Conservation (phyloP, 2,797 vertebrate genomes). For the Dryobates pubescens region DNA sequence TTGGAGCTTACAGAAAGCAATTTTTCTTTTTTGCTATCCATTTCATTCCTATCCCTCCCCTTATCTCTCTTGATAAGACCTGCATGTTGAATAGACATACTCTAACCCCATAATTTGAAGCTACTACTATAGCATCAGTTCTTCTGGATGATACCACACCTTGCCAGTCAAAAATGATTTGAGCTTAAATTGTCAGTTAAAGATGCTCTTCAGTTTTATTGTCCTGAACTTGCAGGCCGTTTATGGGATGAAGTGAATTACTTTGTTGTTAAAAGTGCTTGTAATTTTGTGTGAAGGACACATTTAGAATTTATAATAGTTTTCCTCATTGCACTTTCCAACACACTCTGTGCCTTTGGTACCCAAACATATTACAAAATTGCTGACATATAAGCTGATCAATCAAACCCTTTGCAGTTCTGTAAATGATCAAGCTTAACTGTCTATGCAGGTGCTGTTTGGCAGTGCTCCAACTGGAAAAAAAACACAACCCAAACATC, state of each 20-base stretch:
- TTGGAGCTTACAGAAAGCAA: neutral
- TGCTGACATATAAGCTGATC: slow-evolving; percentile 50
- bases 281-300: slow-evolving; percentile 49
- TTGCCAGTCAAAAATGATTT: slow-evolving; percentile 46
- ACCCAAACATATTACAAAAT: slow-evolving; percentile 34
- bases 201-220: slow-evolving; percentile 42
- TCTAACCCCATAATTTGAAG: slow-evolving; percentile 38
- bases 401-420: slow-evolving; percentile 25
- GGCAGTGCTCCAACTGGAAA: slow-evolving; percentile 7
- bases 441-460: slow-evolving; percentile 27
- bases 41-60: neutral
- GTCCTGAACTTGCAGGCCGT: slow-evolving; percentile 45
- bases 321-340: neutral
- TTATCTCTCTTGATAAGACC: slow-evolving; percentile 21
- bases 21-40: neutral
- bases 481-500: slow-evolving; percentile 26
- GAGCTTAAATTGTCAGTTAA: slow-evolving; percentile 54
- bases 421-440: slow-evolving; percentile 25
- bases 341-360: slow-evolving; percentile 16
- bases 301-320: slow-evolving; percentile 11
- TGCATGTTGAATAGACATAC: slow-evolving; percentile 48
- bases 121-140: slow-evolving; percentile 24
- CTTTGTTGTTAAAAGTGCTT: slow-evolving; percentile 45
- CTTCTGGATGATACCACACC: slow-evolving; percentile 51
- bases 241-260: slow-evolving; percentile 56